Base-by-base conservation (phyloP, 1,140 invertebrate species). In the Ostrea edulis region DNA sequence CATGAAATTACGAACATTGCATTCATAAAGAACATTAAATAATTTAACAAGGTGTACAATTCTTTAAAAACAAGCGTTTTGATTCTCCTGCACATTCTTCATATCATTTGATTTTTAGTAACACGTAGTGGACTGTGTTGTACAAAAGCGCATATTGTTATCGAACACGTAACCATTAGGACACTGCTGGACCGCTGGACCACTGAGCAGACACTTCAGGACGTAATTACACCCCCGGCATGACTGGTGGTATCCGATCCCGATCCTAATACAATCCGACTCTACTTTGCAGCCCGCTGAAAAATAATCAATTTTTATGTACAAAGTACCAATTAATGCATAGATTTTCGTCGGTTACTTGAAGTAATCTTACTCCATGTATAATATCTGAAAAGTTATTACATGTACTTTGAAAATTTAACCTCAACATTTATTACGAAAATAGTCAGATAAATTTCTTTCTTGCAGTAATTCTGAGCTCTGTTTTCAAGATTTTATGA, bases 141-240 rank as follows among this genome's bases (percentile, higher is more conserved):
- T 81, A 52, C 86, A 87, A 20, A 55, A 54, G 55, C 52, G 77
- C 11, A 55, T 22, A 35, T 87, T 87, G 81, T 54, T 82, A 65
- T 87, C 86, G 54, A 87, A 87, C 8, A 62, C 17, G 29, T 68
- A 55, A 51, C 82, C 55, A 20, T 22, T 17, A n/a, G 86, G 86
- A 52, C 86, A 87, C 25, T 54, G 77, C 14, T 53, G 22, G 5
- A 82, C 81, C 25, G 55, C 58, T n/a, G 54, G 86, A 12, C 89
- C 89, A 82, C 82, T 87, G 20, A 84, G 81, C 58, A 84, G 82
- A 71, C 89, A 89, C 35, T 77, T 86, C 8, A 89, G 77, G 52
- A 87, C 82, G 51, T 83, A 89, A 55, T 87, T 84, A 77, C 89
- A 89, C 14, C 89, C 89, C 58, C 51, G 71, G 52, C 89, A 89